These are phyloP conservation scores for Mantis religiosa DNA, from an alignment of 2,888 invertebrate genomes.

Conservation along the genomic window DNA sequence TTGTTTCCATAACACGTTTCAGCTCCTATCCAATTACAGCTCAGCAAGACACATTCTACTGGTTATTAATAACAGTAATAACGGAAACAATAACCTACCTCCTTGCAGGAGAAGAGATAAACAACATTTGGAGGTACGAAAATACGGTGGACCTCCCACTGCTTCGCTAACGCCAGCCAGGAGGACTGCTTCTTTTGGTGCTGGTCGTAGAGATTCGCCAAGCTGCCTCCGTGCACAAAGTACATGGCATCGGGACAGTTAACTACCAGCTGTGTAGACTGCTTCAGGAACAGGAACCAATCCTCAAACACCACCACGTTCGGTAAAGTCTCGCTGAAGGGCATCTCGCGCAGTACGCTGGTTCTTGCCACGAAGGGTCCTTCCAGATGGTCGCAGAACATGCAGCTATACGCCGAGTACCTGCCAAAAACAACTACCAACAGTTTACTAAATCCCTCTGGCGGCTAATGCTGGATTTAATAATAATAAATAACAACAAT, in stretches of 20 bases:
- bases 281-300: constrained; percentile 37
- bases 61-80: neutral
- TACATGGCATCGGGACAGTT: constrained; percentile 41
- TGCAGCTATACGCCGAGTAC: constrained; percentile 37
- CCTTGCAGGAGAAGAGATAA: constrained; percentile 33
- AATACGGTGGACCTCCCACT: constrained; percentile 29
- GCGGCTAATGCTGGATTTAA: too few relatives aligned
- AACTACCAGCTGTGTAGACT: constrained; percentile 30
- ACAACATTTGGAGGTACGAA: constrained; percentile 27
- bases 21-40: neutral
- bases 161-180: constrained; percentile 27
- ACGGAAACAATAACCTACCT: constrained; percentile 19
- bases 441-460: neutral
- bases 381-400: constrained; percentile 38
- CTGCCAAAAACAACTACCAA: neutral
- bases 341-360: constrained; percentile 29
- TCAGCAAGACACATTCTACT: neutral
- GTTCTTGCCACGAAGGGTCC: constrained; percentile 38
- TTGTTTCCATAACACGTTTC: neutral
- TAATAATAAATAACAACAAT: too few relatives aligned
- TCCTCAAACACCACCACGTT: constrained; percentile 36
- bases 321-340: constrained; percentile 31
- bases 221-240: constrained; percentile 29
- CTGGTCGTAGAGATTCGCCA: constrained; percentile 13
- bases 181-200: constrained; percentile 22